Evolutionary conservation across 2,888 invertebrate species (phyloP).

Genomic region (Plutella xylostella): DNA sequence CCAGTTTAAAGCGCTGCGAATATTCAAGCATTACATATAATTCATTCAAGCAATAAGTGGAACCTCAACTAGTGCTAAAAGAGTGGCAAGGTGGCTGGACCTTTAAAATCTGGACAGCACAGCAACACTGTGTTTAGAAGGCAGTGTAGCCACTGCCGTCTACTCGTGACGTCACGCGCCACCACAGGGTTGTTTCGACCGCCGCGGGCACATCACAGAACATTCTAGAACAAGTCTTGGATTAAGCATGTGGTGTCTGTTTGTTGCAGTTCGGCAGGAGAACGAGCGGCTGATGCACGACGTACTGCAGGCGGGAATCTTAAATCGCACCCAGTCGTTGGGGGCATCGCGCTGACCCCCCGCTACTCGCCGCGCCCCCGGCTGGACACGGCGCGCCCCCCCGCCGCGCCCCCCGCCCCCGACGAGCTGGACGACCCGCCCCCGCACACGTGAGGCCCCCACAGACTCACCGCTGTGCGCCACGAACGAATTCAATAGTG

Average conservation of each 20-base stretch:
- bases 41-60: too few species aligned
- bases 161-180: background rate
- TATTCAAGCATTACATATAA: too few species aligned
- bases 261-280: slow-evolving; percentile 85
- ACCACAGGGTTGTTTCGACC: too few species aligned
- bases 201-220: too few species aligned
- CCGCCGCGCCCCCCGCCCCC: slow-evolving; percentile 48
- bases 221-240: slow-evolving; percentile 3
- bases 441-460: slow-evolving; percentile 22
- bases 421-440: slow-evolving; percentile 33
- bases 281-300: slow-evolving; percentile 88
- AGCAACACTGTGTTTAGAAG: too few species aligned
- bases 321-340: slow-evolving; percentile 69
- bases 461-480: too few species aligned
- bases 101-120: background rate
- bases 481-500: too few species aligned
- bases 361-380: slow-evolving; percentile 64
- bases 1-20: too few species aligned
- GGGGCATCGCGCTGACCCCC: slow-evolving; percentile 66
- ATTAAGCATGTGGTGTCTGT: slow-evolving; percentile 23
- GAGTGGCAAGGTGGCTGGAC: background rate
- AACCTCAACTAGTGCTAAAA: background rate
- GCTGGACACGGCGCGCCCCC: slow-evolving; percentile 55
- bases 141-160: too few species aligned
- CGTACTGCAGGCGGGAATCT: slow-evolving; percentile 74